Conservation (phyloP, 92 coral and sea anemone genomes). For the Anthopleura xanthogrammica region DNA sequence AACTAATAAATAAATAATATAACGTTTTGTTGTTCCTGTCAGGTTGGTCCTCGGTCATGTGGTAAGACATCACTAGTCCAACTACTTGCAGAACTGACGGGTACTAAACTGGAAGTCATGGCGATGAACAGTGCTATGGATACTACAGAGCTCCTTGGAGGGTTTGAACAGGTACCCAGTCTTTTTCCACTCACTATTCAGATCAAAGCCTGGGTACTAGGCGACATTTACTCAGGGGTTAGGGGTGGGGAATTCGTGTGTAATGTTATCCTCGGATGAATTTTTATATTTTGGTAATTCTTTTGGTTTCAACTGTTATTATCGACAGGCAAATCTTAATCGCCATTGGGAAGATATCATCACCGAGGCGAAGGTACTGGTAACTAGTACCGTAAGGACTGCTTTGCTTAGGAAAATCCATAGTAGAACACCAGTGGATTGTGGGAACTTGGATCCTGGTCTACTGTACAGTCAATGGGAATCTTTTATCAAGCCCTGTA, state of each 20-base stretch:
- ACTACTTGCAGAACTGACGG: slow-evolving; percentile 80
- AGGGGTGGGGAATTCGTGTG: background rate
- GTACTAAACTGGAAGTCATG: slow-evolving; percentile 88
- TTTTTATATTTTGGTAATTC: too few relatives aligned
- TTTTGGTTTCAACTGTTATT: too few relatives aligned
- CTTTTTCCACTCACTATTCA: background rate
- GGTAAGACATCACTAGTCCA: slow-evolving; percentile 93
- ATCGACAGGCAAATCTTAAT: slow-evolving; percentile 57
- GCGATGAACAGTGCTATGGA: slow-evolving; percentile 99
- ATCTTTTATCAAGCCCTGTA: slow-evolving; percentile 21
- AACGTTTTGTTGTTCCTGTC: background rate
- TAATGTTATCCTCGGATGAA: too few relatives aligned
- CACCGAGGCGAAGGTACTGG: slow-evolving; percentile 16
- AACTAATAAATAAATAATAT: background rate
- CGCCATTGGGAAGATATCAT: slow-evolving; percentile 69
- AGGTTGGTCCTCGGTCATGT: slow-evolving; percentile 92
- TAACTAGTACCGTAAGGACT: slow-evolving; percentile 37
- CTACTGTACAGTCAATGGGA: slow-evolving; percentile 45
- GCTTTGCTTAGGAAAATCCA: slow-evolving; percentile 25
- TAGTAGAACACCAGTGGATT: slow-evolving; percentile 5
- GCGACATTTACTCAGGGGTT: background rate
- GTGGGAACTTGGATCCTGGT: slow-evolving; percentile 11
- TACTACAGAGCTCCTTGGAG: slow-evolving; percentile 94
- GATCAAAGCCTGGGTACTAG: background rate
- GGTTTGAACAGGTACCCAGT: slow-evolving; percentile 85